A percentile compares a stretch with the other conserved stretches of the same genome.
These are phyloP conservation scores for Shinisaurus crocodilurus DNA, from an alignment of 2,113 vertebrate genomes.

Conservation along the genomic window DNA sequence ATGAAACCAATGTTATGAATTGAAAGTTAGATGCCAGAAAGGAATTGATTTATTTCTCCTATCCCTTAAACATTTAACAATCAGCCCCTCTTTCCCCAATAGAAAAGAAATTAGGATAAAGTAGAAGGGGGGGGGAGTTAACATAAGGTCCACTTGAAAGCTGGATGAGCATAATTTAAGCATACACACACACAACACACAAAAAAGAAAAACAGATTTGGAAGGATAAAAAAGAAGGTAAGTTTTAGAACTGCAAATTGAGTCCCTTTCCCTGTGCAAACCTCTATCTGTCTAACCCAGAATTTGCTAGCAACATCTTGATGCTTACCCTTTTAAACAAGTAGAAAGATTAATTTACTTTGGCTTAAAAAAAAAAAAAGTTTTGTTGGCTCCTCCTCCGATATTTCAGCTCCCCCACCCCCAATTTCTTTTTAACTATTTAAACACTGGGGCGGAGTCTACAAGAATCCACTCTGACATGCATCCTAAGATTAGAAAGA, in stretches of 20 bases:
- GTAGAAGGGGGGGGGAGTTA: slow-evolving; percentile 36
- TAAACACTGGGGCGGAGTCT: slow-evolving; percentile 58
- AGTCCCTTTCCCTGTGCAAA: not conserved
- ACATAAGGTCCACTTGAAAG: slow-evolving; percentile 15
- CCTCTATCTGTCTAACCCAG: not conserved
- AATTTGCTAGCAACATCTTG: not conserved
- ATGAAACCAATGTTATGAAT: slow-evolving; percentile 71
- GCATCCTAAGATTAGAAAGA: not conserved
- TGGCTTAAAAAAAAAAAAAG: slow-evolving; percentile 55
- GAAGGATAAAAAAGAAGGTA: slow-evolving; percentile 2
- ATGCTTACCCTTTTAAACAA: slow-evolving; percentile 53
- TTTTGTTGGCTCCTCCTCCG: slow-evolving; percentile 67
- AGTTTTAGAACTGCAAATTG: not conserved
- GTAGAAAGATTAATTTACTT: slow-evolving; percentile 61
- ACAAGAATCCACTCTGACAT: slow-evolving; percentile 23
- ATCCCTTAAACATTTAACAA: not conserved
- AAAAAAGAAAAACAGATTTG: not conserved
- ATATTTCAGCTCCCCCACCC: slow-evolving; percentile 58
- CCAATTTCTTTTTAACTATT: slow-evolving; percentile 70
- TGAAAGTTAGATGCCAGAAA: slow-evolving; percentile 70
- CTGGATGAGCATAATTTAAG: slow-evolving; percentile 15
- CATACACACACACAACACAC: not conserved
- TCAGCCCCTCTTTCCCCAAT: not conserved
- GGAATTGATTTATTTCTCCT: slow-evolving; percentile 68
- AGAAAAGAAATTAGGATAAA: slow-evolving; percentile 49